phyloP scores from a whole-genome alignment of 2,888 invertebrate genomes.

The Nomada ruficornis region DNA sequence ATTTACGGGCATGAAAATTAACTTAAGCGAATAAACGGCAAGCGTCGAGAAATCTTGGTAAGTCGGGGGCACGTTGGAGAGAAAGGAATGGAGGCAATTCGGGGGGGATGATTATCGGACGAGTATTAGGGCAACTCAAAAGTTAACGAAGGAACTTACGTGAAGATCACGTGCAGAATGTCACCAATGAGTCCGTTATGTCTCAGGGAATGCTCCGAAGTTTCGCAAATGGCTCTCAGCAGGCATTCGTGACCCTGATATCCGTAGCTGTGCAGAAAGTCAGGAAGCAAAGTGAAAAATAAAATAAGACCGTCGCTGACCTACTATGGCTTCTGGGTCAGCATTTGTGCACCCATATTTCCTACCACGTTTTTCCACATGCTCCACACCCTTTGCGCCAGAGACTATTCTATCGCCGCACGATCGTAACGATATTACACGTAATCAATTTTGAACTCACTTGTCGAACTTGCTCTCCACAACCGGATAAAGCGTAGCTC shows the following conservation, averaged over 20 bases:
- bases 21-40: neutral
- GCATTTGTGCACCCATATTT: slow-evolving; percentile 20
- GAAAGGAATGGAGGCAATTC: neutral
- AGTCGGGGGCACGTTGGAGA: neutral
- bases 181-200: slow-evolving; percentile 90
- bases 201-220: slow-evolving; percentile 88
- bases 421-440: neutral
- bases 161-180: slow-evolving; percentile 90
- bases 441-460: slow-evolving; percentile 81
- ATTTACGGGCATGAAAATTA: neutral
- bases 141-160: slow-evolving; percentile 82
- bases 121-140: slow-evolving; percentile 5
- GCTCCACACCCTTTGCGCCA: neutral
- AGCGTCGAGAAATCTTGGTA: neutral
- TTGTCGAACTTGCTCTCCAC: slow-evolving; percentile 86
- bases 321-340: slow-evolving; percentile 55
- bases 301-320: slow-evolving; percentile 56
- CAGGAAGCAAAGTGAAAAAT: slow-evolving; percentile 50
- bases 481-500: slow-evolving; percentile 86
- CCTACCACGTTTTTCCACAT: slow-evolving; percentile 4
- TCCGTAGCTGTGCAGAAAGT: slow-evolving; percentile 62
- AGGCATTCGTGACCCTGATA: slow-evolving; percentile 87
- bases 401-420: neutral
- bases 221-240: slow-evolving; percentile 91
- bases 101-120: neutral